Conservation (phyloP, 2,888 invertebrate species). For the Stenurella melanura region DNA sequence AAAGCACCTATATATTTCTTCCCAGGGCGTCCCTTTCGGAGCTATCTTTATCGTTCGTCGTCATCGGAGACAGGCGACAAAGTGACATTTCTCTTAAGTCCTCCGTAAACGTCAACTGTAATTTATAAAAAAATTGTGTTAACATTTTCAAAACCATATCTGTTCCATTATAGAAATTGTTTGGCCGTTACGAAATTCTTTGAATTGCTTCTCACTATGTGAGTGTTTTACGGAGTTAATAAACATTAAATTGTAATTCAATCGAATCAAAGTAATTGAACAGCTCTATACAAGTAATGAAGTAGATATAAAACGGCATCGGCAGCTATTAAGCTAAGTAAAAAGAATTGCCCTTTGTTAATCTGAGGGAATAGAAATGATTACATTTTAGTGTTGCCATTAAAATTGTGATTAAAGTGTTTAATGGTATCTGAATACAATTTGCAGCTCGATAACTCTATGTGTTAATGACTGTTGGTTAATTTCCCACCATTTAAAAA, state of each 20-base stretch:
- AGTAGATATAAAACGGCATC: conserved; percentile 27
- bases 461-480: neutral
- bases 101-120: too few species aligned
- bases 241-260: conserved; percentile 25
- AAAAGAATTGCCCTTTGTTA: conserved; percentile 33
- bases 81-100: too few species aligned
- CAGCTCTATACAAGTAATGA: conserved; percentile 28
- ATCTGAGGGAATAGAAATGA: conserved; percentile 18
- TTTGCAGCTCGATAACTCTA: neutral
- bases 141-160: too few species aligned
- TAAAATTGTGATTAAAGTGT: conserved; percentile 17
- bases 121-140: too few species aligned
- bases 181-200: neutral
- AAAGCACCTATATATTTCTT: too few species aligned
- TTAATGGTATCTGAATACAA: conserved; percentile 18
- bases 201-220: neutral
- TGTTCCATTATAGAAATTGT: neutral
- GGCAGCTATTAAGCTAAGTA: conserved; percentile 35
- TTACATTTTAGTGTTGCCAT: conserved; percentile 16
- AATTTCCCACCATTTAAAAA: neutral
- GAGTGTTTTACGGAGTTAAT: conserved; percentile 13
- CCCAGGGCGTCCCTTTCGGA: too few species aligned
- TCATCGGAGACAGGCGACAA: too few species aligned
- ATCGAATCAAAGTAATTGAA: conserved; percentile 28
- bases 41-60: too few species aligned